Percentiles rank a stretch among this genome's conserved stretches.
Evolutionary conservation across 2,113 vertebrate species (phyloP).

Genomic region (Cryptomyrus ogoouensis): DNA sequence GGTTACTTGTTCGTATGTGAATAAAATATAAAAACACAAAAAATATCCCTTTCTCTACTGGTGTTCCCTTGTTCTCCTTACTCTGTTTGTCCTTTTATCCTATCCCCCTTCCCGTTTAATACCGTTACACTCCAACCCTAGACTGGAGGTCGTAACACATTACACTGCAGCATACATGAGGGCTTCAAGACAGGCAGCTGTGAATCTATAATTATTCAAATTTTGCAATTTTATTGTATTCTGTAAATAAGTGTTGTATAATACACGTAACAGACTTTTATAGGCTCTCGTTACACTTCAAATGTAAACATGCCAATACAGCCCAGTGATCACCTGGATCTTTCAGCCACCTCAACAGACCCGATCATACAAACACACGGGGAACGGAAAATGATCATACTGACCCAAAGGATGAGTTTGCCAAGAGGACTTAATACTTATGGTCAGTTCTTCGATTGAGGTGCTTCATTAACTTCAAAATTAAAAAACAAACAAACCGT

Average conservation of each 20-base stretch:
- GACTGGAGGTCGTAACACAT: background rate
- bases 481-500: background rate
- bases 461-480: background rate
- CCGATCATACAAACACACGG: background rate
- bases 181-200: background rate
- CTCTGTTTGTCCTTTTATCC: background rate
- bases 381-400: background rate
- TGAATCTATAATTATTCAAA: background rate
- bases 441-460: background rate
- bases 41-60: background rate
- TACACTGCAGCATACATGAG: background rate
- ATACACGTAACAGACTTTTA: constrained; percentile 60
- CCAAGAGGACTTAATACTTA: background rate
- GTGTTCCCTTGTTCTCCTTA: too few species aligned
- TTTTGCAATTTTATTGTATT: constrained; percentile 30
- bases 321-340: background rate
- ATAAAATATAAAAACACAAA: too few species aligned
- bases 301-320: constrained; percentile 59
- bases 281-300: constrained; percentile 62
- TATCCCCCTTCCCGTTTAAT: background rate
- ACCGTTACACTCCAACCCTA: background rate
- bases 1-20: too few species aligned
- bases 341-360: background rate
- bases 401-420: background rate
- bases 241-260: constrained; percentile 42